Conservation (phyloP, 37 sponge, comb jelly and placozoan genomes). For the Beroe ovata region DNA sequence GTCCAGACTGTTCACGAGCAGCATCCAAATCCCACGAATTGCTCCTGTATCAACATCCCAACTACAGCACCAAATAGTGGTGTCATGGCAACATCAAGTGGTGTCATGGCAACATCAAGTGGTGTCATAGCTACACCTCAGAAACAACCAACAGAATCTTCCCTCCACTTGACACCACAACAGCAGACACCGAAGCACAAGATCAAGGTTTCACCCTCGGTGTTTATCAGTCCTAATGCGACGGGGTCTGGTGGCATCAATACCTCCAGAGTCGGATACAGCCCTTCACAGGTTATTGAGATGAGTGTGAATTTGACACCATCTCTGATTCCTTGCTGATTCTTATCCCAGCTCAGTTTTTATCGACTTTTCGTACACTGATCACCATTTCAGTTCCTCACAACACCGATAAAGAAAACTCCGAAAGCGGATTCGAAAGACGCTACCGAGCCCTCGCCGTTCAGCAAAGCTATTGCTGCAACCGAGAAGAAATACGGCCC, state of each 20-base stretch:
- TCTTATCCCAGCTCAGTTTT: too few species aligned
- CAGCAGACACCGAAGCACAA: constrained; percentile 55
- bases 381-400: constrained; percentile 4
- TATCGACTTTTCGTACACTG: too few species aligned
- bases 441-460: constrained; percentile 36
- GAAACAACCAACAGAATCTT: background rate
- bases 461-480: constrained; percentile 59
- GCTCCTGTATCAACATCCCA: background rate
- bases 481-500: constrained; percentile 66
- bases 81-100: too few species aligned
- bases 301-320: background rate
- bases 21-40: background rate
- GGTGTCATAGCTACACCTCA: constrained; percentile 1
- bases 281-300: constrained; percentile 41
- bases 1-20: too few species aligned
- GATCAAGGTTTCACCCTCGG: constrained; percentile 58
- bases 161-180: constrained; percentile 3
- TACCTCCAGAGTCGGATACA: constrained; percentile 26
- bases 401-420: constrained; percentile 8
- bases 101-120: background rate
- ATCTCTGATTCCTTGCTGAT: background rate
- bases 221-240: constrained; percentile 55
- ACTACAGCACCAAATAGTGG: background rate
- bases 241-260: constrained; percentile 1
- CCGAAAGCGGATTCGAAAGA: background rate